Evolutionary conservation across 64 coral and sea anemone genomes (phyloP).

Genomic region (Pachyseris speciosa): DNA sequence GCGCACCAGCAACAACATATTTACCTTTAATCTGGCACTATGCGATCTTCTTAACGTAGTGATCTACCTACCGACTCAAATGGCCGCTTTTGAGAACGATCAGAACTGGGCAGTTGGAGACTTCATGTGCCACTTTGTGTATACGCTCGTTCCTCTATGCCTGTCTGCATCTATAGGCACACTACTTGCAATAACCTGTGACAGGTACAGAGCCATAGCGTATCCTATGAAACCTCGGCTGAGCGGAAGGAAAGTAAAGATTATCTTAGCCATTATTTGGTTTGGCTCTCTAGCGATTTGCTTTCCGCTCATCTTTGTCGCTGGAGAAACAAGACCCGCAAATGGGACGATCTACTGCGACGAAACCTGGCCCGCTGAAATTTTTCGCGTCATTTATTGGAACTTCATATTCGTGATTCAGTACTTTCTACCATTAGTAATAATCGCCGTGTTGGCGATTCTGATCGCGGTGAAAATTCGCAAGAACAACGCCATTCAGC

Average conservation of each 20-base stretch:
- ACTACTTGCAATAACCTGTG: constrained; percentile 85
- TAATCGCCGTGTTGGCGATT: constrained; percentile 59
- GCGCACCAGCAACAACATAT: constrained; percentile 87
- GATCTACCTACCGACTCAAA: constrained; percentile 89
- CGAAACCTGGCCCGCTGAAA: constrained; percentile 54
- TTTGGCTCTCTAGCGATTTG: constrained; percentile 61
- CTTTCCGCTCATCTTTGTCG: constrained; percentile 77
- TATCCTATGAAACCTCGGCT: constrained; percentile 80
- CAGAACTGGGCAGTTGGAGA: constrained; percentile 94
- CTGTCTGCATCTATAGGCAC: constrained; percentile 81
- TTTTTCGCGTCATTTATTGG: constrained; percentile 69
- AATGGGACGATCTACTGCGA: constrained; percentile 76
- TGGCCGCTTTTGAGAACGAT: constrained; percentile 94
- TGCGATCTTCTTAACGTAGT: constrained; percentile 86
- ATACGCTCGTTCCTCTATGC: constrained; percentile 84
- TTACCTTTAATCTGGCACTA: constrained; percentile 88
- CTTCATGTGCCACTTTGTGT: constrained; percentile 85
- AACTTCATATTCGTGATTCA: constrained; percentile 87
- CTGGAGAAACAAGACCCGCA: constrained; percentile 24
- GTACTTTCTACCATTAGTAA: constrained; percentile 64
- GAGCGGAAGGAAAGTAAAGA: constrained; percentile 38
- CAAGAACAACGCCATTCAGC: constrained; percentile 57
- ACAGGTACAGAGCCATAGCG: constrained; percentile 84
- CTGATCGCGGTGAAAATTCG: constrained; percentile 65
- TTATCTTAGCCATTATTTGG: constrained; percentile 81